A percentile compares a stretch with the other conserved stretches of the same genome.
phyloP scores from a whole-genome alignment of 1,140 invertebrate genomes.

The Drosophila bocqueti region DNA sequence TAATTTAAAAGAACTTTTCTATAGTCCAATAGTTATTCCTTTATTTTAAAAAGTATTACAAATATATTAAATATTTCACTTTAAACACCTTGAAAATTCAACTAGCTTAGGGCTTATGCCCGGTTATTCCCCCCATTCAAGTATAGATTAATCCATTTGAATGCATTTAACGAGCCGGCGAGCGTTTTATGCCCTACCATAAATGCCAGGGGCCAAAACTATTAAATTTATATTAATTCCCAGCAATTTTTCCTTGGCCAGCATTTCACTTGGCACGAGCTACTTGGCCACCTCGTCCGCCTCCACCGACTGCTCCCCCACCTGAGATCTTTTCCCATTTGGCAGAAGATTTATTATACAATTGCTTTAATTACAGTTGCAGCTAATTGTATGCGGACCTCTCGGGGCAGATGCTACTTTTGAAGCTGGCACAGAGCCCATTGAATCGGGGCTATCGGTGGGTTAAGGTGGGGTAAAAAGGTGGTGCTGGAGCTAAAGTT shows the following conservation, averaged over 20 bases:
- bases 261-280: slow-evolving; percentile 66
- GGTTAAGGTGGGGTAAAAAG: not conserved
- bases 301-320: too few relatives aligned
- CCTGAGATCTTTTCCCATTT: slow-evolving; percentile 61
- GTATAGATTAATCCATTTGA: slow-evolving; percentile 17
- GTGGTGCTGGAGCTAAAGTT: not conserved
- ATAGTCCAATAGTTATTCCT: not conserved
- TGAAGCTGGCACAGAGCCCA: slow-evolving; percentile 51
- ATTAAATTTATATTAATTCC: slow-evolving; percentile 84
- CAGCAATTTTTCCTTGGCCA: slow-evolving; percentile 59
- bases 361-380: slow-evolving; percentile 83
- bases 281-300: not conserved
- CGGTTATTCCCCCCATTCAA: not conserved
- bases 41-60: not conserved
- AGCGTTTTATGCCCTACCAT: slow-evolving; percentile 57
- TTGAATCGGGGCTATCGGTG: slow-evolving; percentile 6
- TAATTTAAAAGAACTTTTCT: not conserved
- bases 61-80: not conserved
- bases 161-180: slow-evolving; percentile 66
- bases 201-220: slow-evolving; percentile 74
- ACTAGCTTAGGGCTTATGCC: not conserved
- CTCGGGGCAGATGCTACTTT: slow-evolving; percentile 68
- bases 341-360: slow-evolving; percentile 79
- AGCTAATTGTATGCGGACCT: slow-evolving; percentile 78
- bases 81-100: not conserved